These are phyloP conservation scores for Ictalurus furcatus DNA, from an alignment of 2,113 vertebrate species.

Conservation along the genomic window DNA sequence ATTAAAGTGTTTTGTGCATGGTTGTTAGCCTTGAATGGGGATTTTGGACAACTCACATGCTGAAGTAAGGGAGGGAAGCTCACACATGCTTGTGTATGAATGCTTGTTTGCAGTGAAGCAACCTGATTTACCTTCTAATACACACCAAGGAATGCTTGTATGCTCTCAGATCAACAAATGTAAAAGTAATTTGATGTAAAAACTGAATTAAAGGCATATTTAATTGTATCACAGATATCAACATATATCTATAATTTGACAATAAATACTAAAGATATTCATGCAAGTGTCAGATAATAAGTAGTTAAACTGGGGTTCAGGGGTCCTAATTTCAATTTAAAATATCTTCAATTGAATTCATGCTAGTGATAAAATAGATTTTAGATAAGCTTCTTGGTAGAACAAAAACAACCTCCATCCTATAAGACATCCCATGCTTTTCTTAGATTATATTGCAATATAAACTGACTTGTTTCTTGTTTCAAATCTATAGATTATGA, in stretches of 20 bases:
- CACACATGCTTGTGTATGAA: background rate
- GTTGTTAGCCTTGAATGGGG: constrained; percentile 24
- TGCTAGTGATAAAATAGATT: background rate
- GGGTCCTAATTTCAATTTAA: background rate
- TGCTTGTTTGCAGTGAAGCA: background rate
- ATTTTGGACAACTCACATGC: constrained; percentile 8
- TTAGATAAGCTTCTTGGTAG: background rate
- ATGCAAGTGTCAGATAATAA: background rate
- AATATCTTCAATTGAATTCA: background rate
- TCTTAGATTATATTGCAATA: background rate
- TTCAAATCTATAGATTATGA: background rate
- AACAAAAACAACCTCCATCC: background rate
- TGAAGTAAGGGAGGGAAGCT: background rate
- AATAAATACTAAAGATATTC: background rate
- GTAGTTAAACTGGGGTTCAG: background rate
- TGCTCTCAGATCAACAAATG: no score
- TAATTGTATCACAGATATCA: background rate
- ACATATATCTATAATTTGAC: no score
- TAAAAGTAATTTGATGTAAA: background rate
- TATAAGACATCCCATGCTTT: background rate
- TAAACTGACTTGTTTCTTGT: background rate
- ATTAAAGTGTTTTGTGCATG: constrained; percentile 38
- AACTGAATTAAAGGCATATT: background rate
- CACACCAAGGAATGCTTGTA: constrained; percentile 1
- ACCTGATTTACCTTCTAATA: background rate